Evolutionary conservation across 2,113 vertebrate species (phyloP), one percentile per base, ranked within the genome.

Genomic region (Xiphorhynchus elegans): DNA sequence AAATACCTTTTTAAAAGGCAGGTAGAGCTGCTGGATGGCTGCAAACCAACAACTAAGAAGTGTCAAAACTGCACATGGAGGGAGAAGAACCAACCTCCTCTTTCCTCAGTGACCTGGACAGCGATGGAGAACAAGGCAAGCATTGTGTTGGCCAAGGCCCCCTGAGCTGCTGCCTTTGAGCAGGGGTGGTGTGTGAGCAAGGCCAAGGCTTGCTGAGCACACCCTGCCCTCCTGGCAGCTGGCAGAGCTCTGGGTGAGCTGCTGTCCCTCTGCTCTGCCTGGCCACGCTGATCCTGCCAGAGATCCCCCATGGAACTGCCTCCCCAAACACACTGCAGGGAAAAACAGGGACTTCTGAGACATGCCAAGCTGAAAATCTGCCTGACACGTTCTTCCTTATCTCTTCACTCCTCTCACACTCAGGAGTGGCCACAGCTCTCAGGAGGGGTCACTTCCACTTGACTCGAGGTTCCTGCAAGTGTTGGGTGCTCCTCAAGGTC

Each of bases 61-160:
- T 21, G 33, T 28, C 35, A 64, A 59, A 78, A 59, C 17, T 2
- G 0, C 0, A 1, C 4, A 40, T 13, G n/a, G 37, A 73, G 17
- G 6, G 13, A 37, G 7, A 70, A 50, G 16, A 63, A 56, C 9
- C 21, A 47, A 20, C 21, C 31, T 19, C 21, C 28, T 31, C 39
- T 44, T 40, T 33, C 12, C 33, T 17, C 69, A 21, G 11, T 4
- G 15, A 42, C 53, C 35, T 42, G 40, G 46, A 16, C 0, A 28
- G n/a, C 0, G 1, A 13, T 4, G 35, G 29, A 55, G 21, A 74
- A 40, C 39, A 47, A 26, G 50, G 46, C 1, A 1, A 26, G 47
- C 3, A 0, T 2, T 37, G 31, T 23, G 5, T 21, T 16, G 20
- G 21, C n/a, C 39, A 53, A 26, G 17, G 55, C 33, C 8, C 9